These are phyloP conservation scores for Stenoptilia bipunctidactyla DNA, from an alignment of 2,888 invertebrate genomes.

Conservation along the genomic window DNA sequence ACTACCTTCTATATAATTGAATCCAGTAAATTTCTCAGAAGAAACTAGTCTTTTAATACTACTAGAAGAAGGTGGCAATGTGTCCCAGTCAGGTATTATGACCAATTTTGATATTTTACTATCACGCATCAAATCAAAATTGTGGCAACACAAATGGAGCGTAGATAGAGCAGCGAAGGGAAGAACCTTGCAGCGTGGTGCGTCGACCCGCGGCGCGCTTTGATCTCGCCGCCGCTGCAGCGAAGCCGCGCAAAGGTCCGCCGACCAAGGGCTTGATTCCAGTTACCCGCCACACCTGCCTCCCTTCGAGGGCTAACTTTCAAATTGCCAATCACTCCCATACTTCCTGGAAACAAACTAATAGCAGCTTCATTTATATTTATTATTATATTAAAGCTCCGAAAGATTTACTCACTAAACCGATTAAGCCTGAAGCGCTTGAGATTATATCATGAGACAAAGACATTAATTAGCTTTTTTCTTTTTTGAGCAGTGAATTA, in stretches of 20 bases:
- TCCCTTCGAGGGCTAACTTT: constrained; percentile 2
- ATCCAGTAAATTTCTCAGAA: no score
- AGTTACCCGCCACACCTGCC: constrained; percentile 32
- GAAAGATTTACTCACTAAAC: background rate
- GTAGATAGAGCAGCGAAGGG: constrained; percentile 9
- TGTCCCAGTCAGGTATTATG: no score
- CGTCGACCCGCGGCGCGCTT: constrained; percentile 61
- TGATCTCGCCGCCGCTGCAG: constrained; percentile 34
- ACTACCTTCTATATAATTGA: no score
- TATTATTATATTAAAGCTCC: background rate
- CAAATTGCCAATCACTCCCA: background rate
- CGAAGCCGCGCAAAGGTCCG: constrained; percentile 27
- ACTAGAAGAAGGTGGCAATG: no score
- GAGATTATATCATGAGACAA: background rate
- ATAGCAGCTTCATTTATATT: background rate
- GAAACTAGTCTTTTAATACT: no score
- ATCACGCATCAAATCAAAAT: no score
- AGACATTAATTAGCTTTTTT: background rate
- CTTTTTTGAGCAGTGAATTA: background rate
- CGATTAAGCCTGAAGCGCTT: background rate
- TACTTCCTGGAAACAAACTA: background rate
- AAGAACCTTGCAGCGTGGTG: constrained; percentile 44
- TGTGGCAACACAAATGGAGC: no score
- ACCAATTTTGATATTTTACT: no score
- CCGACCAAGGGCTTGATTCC: constrained; percentile 17